Conservation (phyloP, 2,888 invertebrate species). For the Mantis religiosa region DNA sequence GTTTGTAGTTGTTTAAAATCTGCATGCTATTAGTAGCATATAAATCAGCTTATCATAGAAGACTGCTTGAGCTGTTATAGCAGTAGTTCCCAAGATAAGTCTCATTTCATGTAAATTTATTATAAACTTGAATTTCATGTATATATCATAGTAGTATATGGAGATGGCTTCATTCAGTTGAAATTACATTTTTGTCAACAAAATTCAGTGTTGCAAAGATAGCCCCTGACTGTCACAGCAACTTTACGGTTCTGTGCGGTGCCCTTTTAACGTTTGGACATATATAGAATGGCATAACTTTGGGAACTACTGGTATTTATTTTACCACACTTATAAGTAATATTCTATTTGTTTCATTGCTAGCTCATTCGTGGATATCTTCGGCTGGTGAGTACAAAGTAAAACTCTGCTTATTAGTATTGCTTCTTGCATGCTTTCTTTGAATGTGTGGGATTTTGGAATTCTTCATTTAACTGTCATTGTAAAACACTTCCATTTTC, state of each 20-base stretch:
- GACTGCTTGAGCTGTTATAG: not conserved
- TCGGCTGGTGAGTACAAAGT: conserved; percentile 28
- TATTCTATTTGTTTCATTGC: conserved; percentile 15
- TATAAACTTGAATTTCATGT: not conserved
- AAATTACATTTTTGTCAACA: not conserved
- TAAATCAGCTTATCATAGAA: not conserved
- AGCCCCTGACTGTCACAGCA: not conserved
- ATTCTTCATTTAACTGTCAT: not conserved
- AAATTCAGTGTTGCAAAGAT: not conserved
- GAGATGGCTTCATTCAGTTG: not conserved
- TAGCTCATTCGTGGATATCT: conserved; percentile 29
- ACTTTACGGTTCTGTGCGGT: not conserved
- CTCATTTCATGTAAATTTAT: not conserved
- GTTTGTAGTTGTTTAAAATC: not conserved
- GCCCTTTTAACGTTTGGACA: not conserved
- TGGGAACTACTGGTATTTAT: not conserved
- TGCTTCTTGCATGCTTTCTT: not conserved
- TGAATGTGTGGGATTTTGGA: not conserved
- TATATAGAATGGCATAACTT: not conserved
- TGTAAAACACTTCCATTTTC: not conserved
- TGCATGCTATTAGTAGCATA: not conserved
- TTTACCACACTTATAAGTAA: conserved; percentile 2
- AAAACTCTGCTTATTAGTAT: not conserved
- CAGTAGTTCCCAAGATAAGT: not conserved
- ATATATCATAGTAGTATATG: not conserved